Conservation (phyloP, 2,113 vertebrate genomes). For the Pachyramphus minor region DNA sequence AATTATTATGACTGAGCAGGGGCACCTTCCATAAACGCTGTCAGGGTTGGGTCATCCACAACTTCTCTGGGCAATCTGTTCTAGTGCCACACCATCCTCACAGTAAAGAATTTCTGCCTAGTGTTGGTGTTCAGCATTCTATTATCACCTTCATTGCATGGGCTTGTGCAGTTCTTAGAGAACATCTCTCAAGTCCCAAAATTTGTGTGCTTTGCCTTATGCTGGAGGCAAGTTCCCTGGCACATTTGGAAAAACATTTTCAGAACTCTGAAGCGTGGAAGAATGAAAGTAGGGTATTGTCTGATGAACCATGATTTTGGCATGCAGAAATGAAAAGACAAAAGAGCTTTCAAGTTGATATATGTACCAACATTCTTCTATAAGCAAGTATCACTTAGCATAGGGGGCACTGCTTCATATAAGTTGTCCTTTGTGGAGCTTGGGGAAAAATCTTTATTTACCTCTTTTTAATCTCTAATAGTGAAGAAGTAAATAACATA, state of each 20-base stretch:
- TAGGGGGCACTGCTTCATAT: neutral
- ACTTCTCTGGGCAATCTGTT: neutral
- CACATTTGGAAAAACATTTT: neutral
- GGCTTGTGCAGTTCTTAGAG: neutral
- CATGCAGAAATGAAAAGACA: neutral
- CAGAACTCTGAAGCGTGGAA: neutral
- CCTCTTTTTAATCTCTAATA: neutral
- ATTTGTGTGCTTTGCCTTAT: neutral
- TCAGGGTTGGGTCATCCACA: neutral
- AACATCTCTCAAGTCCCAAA: neutral
- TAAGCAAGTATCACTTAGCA: neutral
- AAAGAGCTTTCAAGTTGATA: neutral
- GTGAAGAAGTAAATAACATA: neutral
- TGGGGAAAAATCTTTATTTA: neutral
- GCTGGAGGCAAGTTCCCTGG: neutral
- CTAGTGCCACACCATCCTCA: neutral
- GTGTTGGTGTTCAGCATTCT: neutral
- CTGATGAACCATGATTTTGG: neutral
- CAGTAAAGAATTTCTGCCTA: neutral
- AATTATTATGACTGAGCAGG: neutral
- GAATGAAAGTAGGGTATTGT: neutral
- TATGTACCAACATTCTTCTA: neutral
- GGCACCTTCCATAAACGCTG: neutral
- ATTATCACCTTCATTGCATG: neutral
- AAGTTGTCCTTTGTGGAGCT: neutral